phyloP scores from a whole-genome alignment of 2,888 invertebrate species.

The Agrochola circellaris region DNA sequence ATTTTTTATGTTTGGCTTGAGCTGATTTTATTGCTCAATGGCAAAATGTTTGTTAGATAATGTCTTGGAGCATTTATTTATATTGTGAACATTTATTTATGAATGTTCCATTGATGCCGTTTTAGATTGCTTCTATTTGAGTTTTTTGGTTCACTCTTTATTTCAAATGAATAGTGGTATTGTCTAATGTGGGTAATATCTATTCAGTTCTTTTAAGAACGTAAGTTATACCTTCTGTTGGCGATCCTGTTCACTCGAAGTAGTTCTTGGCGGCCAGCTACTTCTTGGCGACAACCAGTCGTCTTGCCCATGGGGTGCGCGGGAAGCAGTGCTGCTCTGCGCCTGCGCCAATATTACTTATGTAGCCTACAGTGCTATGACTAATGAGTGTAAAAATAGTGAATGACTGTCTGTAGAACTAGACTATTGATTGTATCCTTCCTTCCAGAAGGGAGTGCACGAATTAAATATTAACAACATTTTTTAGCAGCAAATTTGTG shows the following conservation, averaged over 20 bases:
- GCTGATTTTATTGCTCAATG: conserved; percentile 61
- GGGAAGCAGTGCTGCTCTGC: conserved; percentile 75
- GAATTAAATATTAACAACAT: neutral
- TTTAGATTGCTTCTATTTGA: conserved; percentile 48
- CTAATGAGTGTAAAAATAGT: neutral
- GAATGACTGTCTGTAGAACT: neutral
- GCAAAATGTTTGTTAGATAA: conserved; percentile 62
- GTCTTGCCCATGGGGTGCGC: conserved; percentile 88
- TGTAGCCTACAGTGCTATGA: conserved; percentile 43
- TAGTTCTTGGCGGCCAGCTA: conserved; percentile 83
- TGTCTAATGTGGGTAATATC: neutral
- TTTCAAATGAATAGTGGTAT: conserved; percentile 21
- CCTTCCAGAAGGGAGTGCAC: neutral
- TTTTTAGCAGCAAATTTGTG: neutral
- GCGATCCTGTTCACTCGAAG: conserved; percentile 83
- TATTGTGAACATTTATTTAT: conserved; percentile 52
- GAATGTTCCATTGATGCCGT: conserved; percentile 46
- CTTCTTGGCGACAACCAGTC: conserved; percentile 85
- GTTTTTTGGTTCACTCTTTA: conserved; percentile 43
- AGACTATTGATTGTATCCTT: neutral
- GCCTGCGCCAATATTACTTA: conserved; percentile 38
- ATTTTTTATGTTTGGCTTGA: conserved; percentile 53
- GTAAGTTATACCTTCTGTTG: conserved; percentile 79
- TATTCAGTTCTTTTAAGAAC: neutral
- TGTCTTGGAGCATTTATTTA: conserved; percentile 52